Conservation (phyloP, 1,140 invertebrate species). For the Hyles euphorbiae region DNA sequence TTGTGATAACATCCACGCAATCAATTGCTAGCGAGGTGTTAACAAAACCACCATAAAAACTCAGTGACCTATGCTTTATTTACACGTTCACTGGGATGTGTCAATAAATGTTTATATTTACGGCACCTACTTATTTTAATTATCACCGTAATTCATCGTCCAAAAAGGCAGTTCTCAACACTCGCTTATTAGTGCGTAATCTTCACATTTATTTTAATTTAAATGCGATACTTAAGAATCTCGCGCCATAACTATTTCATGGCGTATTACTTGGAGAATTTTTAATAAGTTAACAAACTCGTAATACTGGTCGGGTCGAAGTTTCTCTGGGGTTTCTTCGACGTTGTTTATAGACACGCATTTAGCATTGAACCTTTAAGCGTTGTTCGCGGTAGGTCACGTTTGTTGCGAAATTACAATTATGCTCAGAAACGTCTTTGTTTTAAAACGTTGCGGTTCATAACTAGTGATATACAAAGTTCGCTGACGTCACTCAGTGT, state of each 20-base stretch:
- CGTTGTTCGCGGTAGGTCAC: constrained; percentile 16
- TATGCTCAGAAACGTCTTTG: constrained; percentile 1
- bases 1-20: constrained; percentile 58
- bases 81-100: too few relatives aligned
- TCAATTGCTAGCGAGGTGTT: constrained; percentile 42
- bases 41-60: constrained; percentile 43
- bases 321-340: constrained; percentile 20
- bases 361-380: constrained; percentile 10
- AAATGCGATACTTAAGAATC: not conserved
- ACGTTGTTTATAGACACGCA: constrained; percentile 14
- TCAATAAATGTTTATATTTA: too few relatives aligned
- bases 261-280: constrained; percentile 7
- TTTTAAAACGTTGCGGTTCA: not conserved
- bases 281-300: constrained; percentile 17
- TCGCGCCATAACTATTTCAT: not conserved
- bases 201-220: constrained; percentile 11
- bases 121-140: too few relatives aligned
- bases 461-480: not conserved
- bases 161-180: not conserved
- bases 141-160: too few relatives aligned
- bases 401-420: constrained; percentile 4
- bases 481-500: constrained; percentile 5
- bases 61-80: constrained; percentile 5
- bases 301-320: constrained; percentile 5
- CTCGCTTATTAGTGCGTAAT: constrained; percentile 9